Percentiles rank a stretch among this genome's conserved stretches.
These are phyloP conservation scores for Rhabdomys dilectus DNA, from an alignment of 2,113 vertebrate species.

Conservation along the genomic window DNA sequence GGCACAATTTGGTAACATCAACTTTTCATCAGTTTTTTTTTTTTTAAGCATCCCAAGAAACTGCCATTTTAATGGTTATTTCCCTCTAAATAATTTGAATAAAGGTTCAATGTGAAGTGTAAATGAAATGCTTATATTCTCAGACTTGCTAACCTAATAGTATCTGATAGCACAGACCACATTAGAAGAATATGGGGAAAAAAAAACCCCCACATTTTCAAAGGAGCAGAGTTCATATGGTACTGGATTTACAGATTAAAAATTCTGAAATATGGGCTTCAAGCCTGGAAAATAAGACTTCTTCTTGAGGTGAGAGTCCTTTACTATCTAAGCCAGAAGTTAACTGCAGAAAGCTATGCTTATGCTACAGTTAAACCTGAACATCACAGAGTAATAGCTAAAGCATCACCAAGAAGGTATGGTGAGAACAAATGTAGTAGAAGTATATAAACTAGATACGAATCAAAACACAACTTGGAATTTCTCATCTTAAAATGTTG, in stretches of 20 bases:
- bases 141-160: slow-evolving; percentile 20
- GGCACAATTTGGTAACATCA: slow-evolving; percentile 63
- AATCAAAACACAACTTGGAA: not conserved
- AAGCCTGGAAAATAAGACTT: slow-evolving; percentile 53
- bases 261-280: slow-evolving; percentile 29
- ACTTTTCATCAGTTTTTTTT: slow-evolving; percentile 54
- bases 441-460: not conserved
- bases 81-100: slow-evolving; percentile 22
- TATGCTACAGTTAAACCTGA: slow-evolving; percentile 16
- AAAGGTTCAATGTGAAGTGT: slow-evolving; percentile 7
- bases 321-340: slow-evolving; percentile 47
- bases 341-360: slow-evolving; percentile 39
- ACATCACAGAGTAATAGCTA: slow-evolving; percentile 34
- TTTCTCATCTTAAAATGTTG: slow-evolving; percentile 59
- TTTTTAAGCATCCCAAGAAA: slow-evolving; percentile 60
- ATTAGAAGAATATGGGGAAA: not conserved
- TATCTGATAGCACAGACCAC: not conserved
- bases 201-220: not conserved
- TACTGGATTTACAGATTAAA: slow-evolving; percentile 51
- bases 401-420: slow-evolving; percentile 3
- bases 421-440: not conserved
- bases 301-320: slow-evolving; percentile 1
- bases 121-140: slow-evolving; percentile 33
- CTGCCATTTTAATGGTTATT: not conserved
- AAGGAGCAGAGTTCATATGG: too few relatives aligned